Evolutionary conservation across 2,113 vertebrate genomes (phyloP), one percentile per base, ranked within the genome.

Genomic region (Atlantisia rogersi): DNA sequence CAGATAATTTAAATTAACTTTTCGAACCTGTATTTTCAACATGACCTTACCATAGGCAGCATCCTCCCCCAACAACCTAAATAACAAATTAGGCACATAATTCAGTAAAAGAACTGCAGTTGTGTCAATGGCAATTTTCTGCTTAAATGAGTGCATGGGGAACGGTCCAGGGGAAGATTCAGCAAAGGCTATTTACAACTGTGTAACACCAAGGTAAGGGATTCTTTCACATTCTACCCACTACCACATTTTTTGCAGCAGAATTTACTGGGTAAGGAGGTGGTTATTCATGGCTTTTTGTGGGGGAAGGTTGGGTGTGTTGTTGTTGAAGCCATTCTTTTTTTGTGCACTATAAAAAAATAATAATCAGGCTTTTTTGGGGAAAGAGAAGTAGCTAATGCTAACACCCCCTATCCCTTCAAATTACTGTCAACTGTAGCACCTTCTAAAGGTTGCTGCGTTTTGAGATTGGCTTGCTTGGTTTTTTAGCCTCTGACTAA

Each of bases 1-100:
- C 40, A 90, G 82, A 90, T 96, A 95, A 86, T 69, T 88, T 69
- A 70, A 84, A 67, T 62, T 65, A 94, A 39, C 64, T 96, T 92
- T 69, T 58, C 93, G 82, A 88, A 70, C 59, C 28, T 82, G 0
- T 62, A 40, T 85, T 90, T 92, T 86, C 67, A 82, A 35, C 46
- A 15, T 97, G 79, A 91, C 82, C 78, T 92, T 94, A 55, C 37
- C 15, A 18, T 85, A 75, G 59, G 29, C 55, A 82, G 29, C 58
- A 40, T 92, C 16, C 46, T 95, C 21, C 12, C 14, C 17, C 35
- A 81, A 10, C 52, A 78, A 71, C 56, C 46, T 74, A 77, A 76
- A 77, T 82, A 90, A 96, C 20, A 73, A 88, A 58, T 4, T 14
- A 74, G 76, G 25, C 11, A 0, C 21, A 10, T 81, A 71, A 42